A percentile compares a stretch with the other conserved stretches of the same genome.
phyloP scores from a whole-genome alignment of 2,888 invertebrate genomes.

The Trissolcus japonicus region DNA sequence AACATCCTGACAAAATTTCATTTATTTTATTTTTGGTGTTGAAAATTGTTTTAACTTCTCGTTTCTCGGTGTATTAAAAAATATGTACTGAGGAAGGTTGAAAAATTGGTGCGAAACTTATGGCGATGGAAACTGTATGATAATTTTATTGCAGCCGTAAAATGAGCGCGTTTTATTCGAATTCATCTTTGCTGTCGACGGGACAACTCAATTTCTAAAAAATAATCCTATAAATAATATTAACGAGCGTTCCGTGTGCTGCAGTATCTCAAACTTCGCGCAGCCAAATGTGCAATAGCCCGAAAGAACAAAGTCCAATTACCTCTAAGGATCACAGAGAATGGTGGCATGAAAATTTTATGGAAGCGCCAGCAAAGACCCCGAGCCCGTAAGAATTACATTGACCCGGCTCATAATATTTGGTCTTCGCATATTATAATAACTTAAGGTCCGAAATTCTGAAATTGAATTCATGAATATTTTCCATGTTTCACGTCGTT shows the following conservation, averaged over 20 bases:
- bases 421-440: neutral
- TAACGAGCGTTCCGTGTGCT: neutral
- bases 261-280: slow-evolving; percentile 1
- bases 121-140: too few relatives aligned
- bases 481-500: neutral
- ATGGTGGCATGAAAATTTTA: slow-evolving; percentile 12
- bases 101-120: too few relatives aligned
- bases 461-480: neutral
- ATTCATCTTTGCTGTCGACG: too few relatives aligned
- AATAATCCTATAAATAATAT: too few relatives aligned
- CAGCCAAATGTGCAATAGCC: neutral
- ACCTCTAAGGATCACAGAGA: slow-evolving; percentile 8
- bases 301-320: slow-evolving; percentile 15
- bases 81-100: too few relatives aligned
- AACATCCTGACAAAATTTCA: too few relatives aligned
- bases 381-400: slow-evolving; percentile 10
- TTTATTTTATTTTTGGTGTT: too few relatives aligned
- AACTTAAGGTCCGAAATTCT: neutral
- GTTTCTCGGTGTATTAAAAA: too few relatives aligned
- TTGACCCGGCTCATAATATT: slow-evolving; percentile 1
- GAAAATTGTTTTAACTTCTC: too few relatives aligned
- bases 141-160: too few relatives aligned
- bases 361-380: neutral
- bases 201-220: too few relatives aligned
- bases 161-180: too few relatives aligned